Base-by-base conservation (phyloP, 2,888 invertebrate genomes). In the Orgyia antiqua region DNA sequence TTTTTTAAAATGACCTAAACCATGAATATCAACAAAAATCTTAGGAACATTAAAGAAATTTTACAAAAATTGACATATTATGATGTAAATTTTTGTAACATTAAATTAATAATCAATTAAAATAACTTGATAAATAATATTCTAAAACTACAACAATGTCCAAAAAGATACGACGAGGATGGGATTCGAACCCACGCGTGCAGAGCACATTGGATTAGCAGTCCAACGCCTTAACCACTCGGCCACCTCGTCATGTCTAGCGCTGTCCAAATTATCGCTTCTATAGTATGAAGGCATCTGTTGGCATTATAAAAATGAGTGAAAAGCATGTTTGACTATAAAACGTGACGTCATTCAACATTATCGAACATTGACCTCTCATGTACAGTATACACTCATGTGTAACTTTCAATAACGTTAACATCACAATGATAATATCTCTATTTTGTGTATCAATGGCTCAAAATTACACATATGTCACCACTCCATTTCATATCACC, bases 161-260 rank as follows among this genome's bases (percentile, higher is more conserved):
- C 55, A 62, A 66, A 65, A 68, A 58, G 42, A 45, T 43, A 39
- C 90, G 90, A 90, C 90, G 90, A 91, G 90, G 91, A 91, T 91
- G 91, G 91, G 91, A 92, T 91, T 91, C 91, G 90, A 91, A 92
- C 92, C 91, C 91, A 91, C 92, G 92, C 92, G 91, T 91, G 92
- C 91, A 92, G 91, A 92, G 91, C 92, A 90, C 92, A 92, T 91
- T 92, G 91, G 92, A 92, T 92, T 92, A 92, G 92, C 92, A 92
- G 91, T 91, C 91, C 91, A 91, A 91, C 91, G 91, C 91, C 91
- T 92, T 92, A 92, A 92, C 92, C 92, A 91, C 92, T 92, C 92
- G 92, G 92, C 91, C 92, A 92, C 91, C 91, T 92, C 91, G 91
- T 92, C 91, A 58, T 61, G 58, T 23, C 1, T 1, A 6, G 4